Percentiles rank a stretch among this genome's conserved stretches.
These are phyloP conservation scores for Poeciliopsis infans DNA, from an alignment of 2,797 vertebrate genomes.

Conservation along the genomic window DNA sequence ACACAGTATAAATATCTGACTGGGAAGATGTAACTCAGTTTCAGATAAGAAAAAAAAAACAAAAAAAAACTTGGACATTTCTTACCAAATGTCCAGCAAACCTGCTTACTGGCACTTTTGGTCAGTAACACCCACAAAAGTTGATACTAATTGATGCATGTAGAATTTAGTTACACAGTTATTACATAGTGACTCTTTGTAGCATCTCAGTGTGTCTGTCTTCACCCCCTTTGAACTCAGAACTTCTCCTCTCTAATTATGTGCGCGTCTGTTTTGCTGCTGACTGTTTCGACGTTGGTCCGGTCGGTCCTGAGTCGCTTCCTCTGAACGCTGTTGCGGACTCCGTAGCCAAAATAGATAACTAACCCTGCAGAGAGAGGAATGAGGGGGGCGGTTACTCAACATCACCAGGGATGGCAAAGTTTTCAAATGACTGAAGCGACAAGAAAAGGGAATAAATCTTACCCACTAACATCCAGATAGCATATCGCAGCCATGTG, in stretches of 20 bases:
- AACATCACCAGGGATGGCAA: not conserved
- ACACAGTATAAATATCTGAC: not conserved
- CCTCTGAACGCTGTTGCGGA: constrained; percentile 81
- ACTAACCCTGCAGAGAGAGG: constrained; percentile 75
- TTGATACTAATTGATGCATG: not conserved
- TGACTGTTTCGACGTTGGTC: constrained; percentile 52
- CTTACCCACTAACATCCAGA: constrained; percentile 88
- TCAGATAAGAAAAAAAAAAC: constrained; percentile 10
- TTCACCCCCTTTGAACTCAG: constrained; percentile 28
- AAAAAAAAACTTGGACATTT: not conserved
- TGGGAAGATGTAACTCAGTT: constrained; percentile 24
- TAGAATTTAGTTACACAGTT: constrained; percentile 24
- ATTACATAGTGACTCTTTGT: constrained; percentile 40
- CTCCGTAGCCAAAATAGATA: constrained; percentile 87
- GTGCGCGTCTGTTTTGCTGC: constrained; percentile 44
- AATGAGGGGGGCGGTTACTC: not conserved
- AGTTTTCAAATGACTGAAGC: not conserved
- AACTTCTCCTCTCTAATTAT: constrained; percentile 61
- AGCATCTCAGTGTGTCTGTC: constrained; percentile 47
- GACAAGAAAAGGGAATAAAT: not conserved
- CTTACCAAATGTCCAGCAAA: not conserved
- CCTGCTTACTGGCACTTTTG: not conserved
- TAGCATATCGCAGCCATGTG: constrained; percentile 84
- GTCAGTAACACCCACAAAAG: not conserved
- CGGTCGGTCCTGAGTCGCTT: constrained; percentile 33